These are phyloP conservation scores for Megatriorchis doriae DNA, from an alignment of 2,113 vertebrate genomes.

Conservation along the genomic window DNA sequence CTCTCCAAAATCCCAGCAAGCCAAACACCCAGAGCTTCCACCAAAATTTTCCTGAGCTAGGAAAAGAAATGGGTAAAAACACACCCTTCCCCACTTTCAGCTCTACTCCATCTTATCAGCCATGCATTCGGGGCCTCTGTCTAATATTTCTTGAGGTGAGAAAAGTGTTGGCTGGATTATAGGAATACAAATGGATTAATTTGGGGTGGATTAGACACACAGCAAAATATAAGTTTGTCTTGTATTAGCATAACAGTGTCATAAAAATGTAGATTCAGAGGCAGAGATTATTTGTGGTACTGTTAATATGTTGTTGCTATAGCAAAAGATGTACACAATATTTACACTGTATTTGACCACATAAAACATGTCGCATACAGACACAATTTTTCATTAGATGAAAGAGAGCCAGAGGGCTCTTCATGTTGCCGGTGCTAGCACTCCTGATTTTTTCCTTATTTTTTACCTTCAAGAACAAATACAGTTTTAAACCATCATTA, in stretches of 20 bases:
- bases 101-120: background rate
- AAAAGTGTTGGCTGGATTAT: slow-evolving; percentile 56
- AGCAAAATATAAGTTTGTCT: slow-evolving; percentile 66
- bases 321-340: slow-evolving; percentile 74
- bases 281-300: slow-evolving; percentile 72
- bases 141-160: slow-evolving; percentile 26
- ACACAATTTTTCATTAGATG: slow-evolving; percentile 74
- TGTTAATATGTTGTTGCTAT: slow-evolving; percentile 71
- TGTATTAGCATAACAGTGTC: slow-evolving; percentile 69
- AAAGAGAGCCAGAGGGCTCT: slow-evolving; percentile 71
- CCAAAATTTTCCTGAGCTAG: background rate
- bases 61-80: background rate
- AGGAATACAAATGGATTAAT: slow-evolving; percentile 77
- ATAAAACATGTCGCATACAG: slow-evolving; percentile 73
- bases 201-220: slow-evolving; percentile 63
- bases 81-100: background rate
- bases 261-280: slow-evolving; percentile 73
- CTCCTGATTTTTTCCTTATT: slow-evolving; percentile 66
- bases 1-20: background rate
- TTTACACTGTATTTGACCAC: slow-evolving; percentile 78
- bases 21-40: background rate
- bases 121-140: background rate
- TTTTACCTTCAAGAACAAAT: slow-evolving; percentile 78
- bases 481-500: slow-evolving; percentile 78
- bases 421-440: slow-evolving; percentile 34